These are phyloP conservation scores for Kryphioiulus occultus DNA, from an alignment of 2,888 invertebrate genomes.

Conservation along the genomic window DNA sequence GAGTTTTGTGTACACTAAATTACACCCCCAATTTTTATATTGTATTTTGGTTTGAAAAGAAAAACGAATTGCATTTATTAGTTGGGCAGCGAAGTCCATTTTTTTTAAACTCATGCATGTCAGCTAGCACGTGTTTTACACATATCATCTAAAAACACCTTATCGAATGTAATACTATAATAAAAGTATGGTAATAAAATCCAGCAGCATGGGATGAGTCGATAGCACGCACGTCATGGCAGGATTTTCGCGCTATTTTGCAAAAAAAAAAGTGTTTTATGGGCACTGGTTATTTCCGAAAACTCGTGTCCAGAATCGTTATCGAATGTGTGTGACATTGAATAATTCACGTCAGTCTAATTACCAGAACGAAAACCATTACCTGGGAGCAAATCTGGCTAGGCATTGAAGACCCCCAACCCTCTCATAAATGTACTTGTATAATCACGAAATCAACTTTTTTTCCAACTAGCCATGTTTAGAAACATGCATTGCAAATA, in stretches of 20 bases:
- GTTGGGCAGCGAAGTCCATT: too few relatives aligned
- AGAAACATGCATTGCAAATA: not conserved
- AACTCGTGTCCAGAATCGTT: not conserved
- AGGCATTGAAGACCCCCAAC: not conserved
- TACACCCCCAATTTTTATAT: too few relatives aligned
- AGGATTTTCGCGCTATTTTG: not conserved
- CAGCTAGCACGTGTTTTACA: too few relatives aligned
- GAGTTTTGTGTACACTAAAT: too few relatives aligned
- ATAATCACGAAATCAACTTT: not conserved
- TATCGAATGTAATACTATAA: too few relatives aligned
- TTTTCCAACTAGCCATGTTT: not conserved
- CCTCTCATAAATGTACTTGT: not conserved
- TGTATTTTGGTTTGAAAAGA: too few relatives aligned
- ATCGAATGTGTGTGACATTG: not conserved
- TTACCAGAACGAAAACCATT: not conserved
- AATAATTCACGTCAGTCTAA: slow-evolving; percentile 23
- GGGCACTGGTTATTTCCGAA: not conserved
- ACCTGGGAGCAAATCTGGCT: not conserved
- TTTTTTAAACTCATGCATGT: too few relatives aligned
- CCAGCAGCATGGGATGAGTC: not conserved
- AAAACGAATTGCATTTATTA: too few relatives aligned
- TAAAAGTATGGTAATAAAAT: too few relatives aligned
- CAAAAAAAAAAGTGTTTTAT: not conserved
- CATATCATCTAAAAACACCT: too few relatives aligned
- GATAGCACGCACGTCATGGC: not conserved